Conservation (phyloP, 2,888 invertebrate species). For the Pseudococcus viburni region DNA sequence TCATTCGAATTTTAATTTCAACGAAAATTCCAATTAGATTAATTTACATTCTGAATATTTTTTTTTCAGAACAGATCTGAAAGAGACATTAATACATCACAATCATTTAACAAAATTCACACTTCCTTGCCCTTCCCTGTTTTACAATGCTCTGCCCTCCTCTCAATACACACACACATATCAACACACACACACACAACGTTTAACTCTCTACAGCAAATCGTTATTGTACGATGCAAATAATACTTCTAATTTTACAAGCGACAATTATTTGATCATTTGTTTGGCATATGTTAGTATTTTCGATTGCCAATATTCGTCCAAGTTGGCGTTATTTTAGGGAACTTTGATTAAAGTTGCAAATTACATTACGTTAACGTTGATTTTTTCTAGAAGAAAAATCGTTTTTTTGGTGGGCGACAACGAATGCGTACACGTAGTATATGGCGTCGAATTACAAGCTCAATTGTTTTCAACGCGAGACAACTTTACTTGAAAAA, state of each 20-base stretch:
- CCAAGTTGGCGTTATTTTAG: neutral
- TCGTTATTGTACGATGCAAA: neutral
- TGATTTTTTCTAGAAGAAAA: neutral
- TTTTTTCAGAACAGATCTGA: too few relatives aligned
- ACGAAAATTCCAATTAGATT: too few relatives aligned
- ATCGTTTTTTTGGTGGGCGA: neutral
- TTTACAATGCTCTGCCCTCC: too few relatives aligned
- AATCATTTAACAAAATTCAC: too few relatives aligned
- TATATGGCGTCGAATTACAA: neutral
- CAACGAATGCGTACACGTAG: neutral
- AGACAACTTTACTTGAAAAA: neutral
- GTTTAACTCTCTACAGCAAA: too few relatives aligned
- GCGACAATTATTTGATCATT: conserved; percentile 10
- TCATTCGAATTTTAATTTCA: too few relatives aligned
- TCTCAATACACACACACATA: too few relatives aligned
- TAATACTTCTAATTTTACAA: conserved; percentile 6
- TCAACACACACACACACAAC: too few relatives aligned
- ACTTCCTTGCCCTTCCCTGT: too few relatives aligned
- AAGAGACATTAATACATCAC: too few relatives aligned
- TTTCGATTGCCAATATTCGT: conserved; percentile 17
- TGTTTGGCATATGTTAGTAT: conserved; percentile 24
- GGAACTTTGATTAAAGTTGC: conserved; percentile 20
- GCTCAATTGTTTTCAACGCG: neutral
- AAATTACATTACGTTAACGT: neutral
- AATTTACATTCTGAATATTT: too few relatives aligned